Evolutionary conservation across 2,888 invertebrate genomes (phyloP), one percentile per base, ranked within the genome.

Genomic region (Glyphotaelius pellucidus): DNA sequence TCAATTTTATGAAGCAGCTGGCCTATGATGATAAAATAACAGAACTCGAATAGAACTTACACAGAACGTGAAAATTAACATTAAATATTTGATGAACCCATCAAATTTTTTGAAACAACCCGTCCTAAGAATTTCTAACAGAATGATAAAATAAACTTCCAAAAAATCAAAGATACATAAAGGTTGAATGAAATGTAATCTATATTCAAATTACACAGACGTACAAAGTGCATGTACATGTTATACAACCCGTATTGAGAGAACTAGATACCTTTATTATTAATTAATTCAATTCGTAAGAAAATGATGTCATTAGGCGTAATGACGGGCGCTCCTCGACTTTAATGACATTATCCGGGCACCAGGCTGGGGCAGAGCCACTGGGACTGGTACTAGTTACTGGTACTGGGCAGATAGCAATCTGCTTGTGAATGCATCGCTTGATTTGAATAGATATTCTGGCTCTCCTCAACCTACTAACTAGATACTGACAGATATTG

Each of bases 261-360:
- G 52, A 19, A 5, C 52, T 67, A 35, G 31, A 83, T 83, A 83
- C 25, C 31, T 83, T 35, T 35, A 83, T 83, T 83, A 14, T 81
- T 32, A 67, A 67, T 67, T 35, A 83, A 32, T 19, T 31, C 83
- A 32, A 32, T 83, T 83, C 32, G 11, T 83, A 32, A 83, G 83
- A 83, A 83, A 83, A 83, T 83, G 35, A 30, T 42, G 85, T 42
- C 47, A 52, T 86, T 86, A 30, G 35, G 19, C 25, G 67, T 79
- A 88, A 88, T 88, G 35, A 88, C 79, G 88, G 88, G 88, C 88
- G 32, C 88, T 31, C 88, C 88, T 88, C 19, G 35, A 88, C 67
- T 32, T 32, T 42, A 15, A 85, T 79, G 88, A 42, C 47, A 86
- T 86, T 52, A 86, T 31, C 32, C 35, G 32, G 15, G 35, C 31